phyloP scores from a whole-genome alignment of 2,797 vertebrate genomes.

The Capromys pilorides region DNA sequence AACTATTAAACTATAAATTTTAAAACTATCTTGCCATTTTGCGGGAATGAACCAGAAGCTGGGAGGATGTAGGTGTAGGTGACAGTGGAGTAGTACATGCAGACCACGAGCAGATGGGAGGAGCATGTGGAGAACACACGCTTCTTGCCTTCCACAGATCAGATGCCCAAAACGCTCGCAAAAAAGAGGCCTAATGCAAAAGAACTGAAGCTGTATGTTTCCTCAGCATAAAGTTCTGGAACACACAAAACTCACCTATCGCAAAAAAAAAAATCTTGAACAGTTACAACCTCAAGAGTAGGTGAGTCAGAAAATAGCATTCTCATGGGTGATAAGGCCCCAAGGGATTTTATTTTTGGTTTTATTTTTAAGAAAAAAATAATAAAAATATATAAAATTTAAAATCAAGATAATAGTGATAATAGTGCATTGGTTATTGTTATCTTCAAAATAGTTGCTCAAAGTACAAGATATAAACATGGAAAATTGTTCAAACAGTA shows the following conservation, averaged over 20 bases:
- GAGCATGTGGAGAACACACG: constrained; percentile 59
- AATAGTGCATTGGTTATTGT: too few relatives aligned
- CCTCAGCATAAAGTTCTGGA: background rate
- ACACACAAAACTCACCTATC: background rate
- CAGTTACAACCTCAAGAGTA: background rate
- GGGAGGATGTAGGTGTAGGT: constrained; percentile 45
- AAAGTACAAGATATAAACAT: too few relatives aligned
- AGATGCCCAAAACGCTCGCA: background rate
- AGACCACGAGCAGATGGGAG: constrained; percentile 47
- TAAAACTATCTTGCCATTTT: constrained; percentile 34
- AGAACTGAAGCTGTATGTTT: background rate
- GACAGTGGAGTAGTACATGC: constrained; percentile 17
- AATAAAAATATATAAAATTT: too few relatives aligned
- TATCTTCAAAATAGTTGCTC: too few relatives aligned
- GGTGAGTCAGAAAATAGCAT: too few relatives aligned
- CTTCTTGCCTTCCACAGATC: background rate
- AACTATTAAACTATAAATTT: too few relatives aligned
- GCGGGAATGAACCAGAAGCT: background rate
- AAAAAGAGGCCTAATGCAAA: background rate
- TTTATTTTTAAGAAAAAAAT: too few relatives aligned
- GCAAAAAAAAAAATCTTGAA: background rate
- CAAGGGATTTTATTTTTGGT: too few relatives aligned
- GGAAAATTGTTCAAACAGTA: too few relatives aligned
- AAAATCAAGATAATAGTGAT: too few relatives aligned
- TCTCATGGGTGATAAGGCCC: background rate